These are phyloP conservation scores for Anoplius nigerrimus DNA, from an alignment of 2,888 invertebrate species.

Conservation along the genomic window DNA sequence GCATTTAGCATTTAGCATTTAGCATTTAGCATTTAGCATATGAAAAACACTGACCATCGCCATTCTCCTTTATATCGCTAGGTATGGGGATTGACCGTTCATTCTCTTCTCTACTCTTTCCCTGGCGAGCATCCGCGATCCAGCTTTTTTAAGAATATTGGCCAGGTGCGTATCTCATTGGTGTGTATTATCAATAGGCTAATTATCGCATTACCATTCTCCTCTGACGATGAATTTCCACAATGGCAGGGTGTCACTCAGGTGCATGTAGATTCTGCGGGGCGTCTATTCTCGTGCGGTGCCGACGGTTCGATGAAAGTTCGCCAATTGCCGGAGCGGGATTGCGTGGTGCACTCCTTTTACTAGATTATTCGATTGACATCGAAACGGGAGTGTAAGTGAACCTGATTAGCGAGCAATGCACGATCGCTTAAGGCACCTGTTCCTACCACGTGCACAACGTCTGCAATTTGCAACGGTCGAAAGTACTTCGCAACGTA, in stretches of 20 bases:
- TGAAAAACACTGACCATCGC: not conserved
- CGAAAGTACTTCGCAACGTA: too few relatives aligned
- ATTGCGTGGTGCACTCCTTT: slow-evolving; percentile 78
- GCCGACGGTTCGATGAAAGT: slow-evolving; percentile 99
- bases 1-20: too few relatives aligned
- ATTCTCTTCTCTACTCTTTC: slow-evolving; percentile 90
- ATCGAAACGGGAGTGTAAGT: too few relatives aligned
- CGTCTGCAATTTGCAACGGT: too few relatives aligned
- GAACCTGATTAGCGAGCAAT: too few relatives aligned
- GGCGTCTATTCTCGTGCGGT: slow-evolving; percentile 97
- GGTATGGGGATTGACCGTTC: slow-evolving; percentile 95
- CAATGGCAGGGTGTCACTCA: slow-evolving; percentile 89
- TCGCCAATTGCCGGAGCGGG: slow-evolving; percentile 91
- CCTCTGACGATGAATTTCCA: slow-evolving; percentile 20
- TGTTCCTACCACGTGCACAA: too few relatives aligned
- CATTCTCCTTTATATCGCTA: slow-evolving; percentile 70
- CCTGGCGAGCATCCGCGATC: slow-evolving; percentile 96
- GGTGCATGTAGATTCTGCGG: slow-evolving; percentile 91
- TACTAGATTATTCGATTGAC: slow-evolving; percentile 74
- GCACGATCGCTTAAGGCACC: too few relatives aligned
- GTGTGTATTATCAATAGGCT: too few relatives aligned
- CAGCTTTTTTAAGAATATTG: slow-evolving; percentile 98
- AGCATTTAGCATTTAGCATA: too few relatives aligned
- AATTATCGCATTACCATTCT: not conserved
- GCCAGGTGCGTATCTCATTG: slow-evolving; percentile 77